These are phyloP conservation scores for Taeniopygia guttata DNA, from an alignment of 2,797 vertebrate genomes.

Conservation along the genomic window DNA sequence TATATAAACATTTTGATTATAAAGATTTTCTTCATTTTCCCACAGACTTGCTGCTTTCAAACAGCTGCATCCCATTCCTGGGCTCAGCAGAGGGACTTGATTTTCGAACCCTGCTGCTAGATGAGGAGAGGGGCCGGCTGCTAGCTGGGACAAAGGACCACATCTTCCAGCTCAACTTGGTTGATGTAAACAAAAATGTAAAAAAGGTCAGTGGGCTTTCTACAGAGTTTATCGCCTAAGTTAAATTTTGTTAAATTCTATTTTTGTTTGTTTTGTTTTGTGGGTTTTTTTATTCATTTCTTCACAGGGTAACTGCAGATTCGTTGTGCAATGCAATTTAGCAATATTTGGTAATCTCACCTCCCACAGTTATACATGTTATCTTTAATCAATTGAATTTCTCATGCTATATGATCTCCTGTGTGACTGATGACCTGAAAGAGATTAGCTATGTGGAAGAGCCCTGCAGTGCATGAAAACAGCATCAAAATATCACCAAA, in stretches of 20 bases:
- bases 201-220: constrained; percentile 85
- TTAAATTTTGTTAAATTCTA: not conserved
- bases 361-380: not conserved
- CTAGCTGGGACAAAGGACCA: constrained; percentile 90
- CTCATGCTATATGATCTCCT: not conserved
- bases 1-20: constrained; percentile 57
- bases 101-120: constrained; percentile 91
- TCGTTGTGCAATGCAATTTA: not conserved
- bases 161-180: constrained; percentile 89
- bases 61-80: constrained; percentile 89
- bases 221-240: not conserved
- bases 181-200: constrained; percentile 87
- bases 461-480: not conserved
- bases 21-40: constrained; percentile 62
- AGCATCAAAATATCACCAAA: not conserved
- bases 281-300: not conserved
- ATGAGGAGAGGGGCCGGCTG: constrained; percentile 90
- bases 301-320: not conserved
- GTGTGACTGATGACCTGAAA: not conserved
- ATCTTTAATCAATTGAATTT: constrained; percentile 1
- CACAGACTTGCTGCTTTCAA: constrained; percentile 89
- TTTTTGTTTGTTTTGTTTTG: not conserved
- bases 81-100: constrained; percentile 87
- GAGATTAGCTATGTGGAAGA: not conserved
- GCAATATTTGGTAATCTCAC: not conserved